Evolutionary conservation across 2,797 vertebrate genomes (phyloP).

Genomic region (Molothrus aeneus): DNA sequence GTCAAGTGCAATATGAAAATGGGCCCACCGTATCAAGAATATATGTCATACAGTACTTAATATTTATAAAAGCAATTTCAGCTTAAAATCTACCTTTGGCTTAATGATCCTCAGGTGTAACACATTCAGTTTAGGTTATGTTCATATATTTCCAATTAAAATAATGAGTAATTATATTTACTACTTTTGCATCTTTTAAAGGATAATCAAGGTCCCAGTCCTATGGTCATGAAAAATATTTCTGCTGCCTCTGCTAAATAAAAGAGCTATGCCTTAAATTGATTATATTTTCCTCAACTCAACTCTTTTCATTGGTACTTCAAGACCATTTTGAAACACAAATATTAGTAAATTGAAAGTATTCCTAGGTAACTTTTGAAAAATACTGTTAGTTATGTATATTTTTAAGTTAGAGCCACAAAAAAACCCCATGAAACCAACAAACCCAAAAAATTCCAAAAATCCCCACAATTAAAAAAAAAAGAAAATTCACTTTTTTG

Average conservation of each 20-base stretch:
- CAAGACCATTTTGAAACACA: not conserved
- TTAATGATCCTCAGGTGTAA: not conserved
- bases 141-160: not conserved
- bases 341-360: not conserved
- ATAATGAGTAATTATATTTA: not conserved
- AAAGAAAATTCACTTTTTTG: not conserved
- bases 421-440: not conserved
- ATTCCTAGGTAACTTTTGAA: not conserved
- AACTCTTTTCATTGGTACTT: not conserved
- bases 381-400: not conserved
- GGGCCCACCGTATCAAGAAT: not conserved
- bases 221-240: not conserved
- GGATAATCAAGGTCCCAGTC: not conserved
- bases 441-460: not conserved
- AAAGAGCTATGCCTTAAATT: not conserved
- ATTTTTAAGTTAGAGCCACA: not conserved
- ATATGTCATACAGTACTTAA: not conserved
- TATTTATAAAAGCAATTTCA: not conserved
- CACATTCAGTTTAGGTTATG: not conserved
- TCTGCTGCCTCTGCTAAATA: not conserved
- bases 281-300: not conserved
- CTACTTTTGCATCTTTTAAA: not conserved
- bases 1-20: not conserved
- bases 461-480: fast-evolving
- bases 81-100: not conserved